phyloP scores from a whole-genome alignment of 2,113 vertebrate species.

The Pavo muticus region DNA sequence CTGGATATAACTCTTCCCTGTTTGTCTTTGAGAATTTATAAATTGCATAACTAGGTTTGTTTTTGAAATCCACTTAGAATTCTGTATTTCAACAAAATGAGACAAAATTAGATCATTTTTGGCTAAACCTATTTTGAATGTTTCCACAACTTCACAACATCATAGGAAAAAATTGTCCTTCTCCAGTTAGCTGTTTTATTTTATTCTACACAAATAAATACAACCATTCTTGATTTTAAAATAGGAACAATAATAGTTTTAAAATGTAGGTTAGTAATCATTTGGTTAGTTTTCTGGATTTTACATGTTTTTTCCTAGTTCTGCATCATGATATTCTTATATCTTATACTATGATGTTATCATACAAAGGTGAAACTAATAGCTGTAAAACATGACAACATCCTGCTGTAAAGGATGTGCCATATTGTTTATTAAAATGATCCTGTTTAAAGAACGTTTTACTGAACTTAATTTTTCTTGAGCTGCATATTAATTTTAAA shows the following conservation, averaged over 20 bases:
- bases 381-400: conserved; percentile 62
- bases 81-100: background rate
- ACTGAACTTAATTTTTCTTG: conserved; percentile 72
- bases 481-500: conserved; percentile 79
- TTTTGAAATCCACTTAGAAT: conserved; percentile 11
- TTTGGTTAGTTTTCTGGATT: conserved; percentile 9
- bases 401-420: conserved; percentile 39
- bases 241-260: background rate
- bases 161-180: background rate
- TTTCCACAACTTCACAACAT: background rate
- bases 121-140: background rate
- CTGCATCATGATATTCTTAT: background rate
- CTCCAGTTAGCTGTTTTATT: background rate
- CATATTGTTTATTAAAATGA: conserved; percentile 57
- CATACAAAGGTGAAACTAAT: conserved; percentile 55
- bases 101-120: background rate
- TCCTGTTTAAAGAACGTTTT: conserved; percentile 64
- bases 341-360: background rate
- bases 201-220: conserved; percentile 31
- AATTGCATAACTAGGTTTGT: background rate
- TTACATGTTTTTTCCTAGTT: conserved; percentile 25
- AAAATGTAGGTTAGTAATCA: background rate
- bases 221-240: background rate
- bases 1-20: background rate
- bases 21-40: background rate